These are phyloP conservation scores for Tethya wilhelma DNA, from an alignment of 37 sponge, comb jelly and placozoan species.

Conservation along the genomic window DNA sequence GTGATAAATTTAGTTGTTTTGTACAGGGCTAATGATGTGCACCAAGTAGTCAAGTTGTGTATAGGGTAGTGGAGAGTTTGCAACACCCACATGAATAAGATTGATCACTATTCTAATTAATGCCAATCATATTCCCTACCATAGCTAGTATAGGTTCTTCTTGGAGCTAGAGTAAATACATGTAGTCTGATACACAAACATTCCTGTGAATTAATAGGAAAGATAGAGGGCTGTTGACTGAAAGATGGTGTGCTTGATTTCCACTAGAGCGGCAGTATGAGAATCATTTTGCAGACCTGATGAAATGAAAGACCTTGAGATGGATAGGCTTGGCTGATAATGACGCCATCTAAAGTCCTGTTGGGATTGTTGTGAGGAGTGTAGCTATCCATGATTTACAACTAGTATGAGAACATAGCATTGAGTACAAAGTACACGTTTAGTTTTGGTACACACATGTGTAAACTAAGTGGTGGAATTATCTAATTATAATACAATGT, in stretches of 20 bases:
- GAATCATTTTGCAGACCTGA: not conserved
- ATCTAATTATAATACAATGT: too few species aligned
- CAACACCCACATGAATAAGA: not conserved
- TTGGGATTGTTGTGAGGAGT: not conserved
- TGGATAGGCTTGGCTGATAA: not conserved
- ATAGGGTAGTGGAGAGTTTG: not conserved
- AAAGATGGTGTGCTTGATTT: not conserved
- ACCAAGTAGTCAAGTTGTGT: not conserved
- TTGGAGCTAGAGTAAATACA: not conserved
- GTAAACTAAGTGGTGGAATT: not conserved
- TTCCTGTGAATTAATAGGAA: not conserved
- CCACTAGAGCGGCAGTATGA: not conserved
- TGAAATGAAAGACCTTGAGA: not conserved
- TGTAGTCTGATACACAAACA: not conserved
- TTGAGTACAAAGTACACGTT: not conserved
- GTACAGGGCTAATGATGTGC: not conserved
- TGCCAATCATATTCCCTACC: not conserved
- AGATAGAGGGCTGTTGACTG: not conserved
- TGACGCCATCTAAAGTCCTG: not conserved
- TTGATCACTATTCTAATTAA: not conserved
- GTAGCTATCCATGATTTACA: not conserved
- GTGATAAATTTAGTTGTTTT: slow-evolving; percentile 23
- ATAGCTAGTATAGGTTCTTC: not conserved
- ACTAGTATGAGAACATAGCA: not conserved
- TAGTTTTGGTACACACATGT: not conserved